Evolutionary conservation across 2,888 invertebrate species (phyloP).

Genomic region (Arge pagana): DNA sequence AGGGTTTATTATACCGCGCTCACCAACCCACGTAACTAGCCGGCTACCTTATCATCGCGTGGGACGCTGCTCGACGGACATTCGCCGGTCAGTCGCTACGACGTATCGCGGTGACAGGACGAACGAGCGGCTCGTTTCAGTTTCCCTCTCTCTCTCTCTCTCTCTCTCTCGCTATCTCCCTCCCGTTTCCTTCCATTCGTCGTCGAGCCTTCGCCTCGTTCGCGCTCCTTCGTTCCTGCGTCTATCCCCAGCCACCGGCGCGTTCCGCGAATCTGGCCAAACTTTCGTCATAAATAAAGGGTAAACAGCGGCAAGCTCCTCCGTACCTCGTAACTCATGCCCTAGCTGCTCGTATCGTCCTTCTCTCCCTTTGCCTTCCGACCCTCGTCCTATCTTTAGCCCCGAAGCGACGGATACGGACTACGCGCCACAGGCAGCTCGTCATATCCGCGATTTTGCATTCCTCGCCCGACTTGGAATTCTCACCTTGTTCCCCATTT

Average conservation of each 20-base stretch:
- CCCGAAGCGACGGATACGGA: not conserved
- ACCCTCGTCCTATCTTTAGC: not conserved
- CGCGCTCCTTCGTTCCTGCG: not conserved
- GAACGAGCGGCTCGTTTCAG: constrained; percentile 28
- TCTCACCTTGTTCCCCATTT: too few relatives aligned
- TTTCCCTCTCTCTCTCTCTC: not conserved
- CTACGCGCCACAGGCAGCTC: not conserved
- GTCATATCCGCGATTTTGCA: too few relatives aligned
- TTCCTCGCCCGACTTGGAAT: too few relatives aligned
- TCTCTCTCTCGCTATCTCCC: not conserved
- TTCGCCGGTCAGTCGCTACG: not conserved
- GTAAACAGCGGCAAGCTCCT: constrained; percentile 47
- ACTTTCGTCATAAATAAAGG: constrained; percentile 56
- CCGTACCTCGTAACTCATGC: constrained; percentile 42
- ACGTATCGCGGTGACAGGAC: constrained; percentile 13
- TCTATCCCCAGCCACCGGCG: constrained; percentile 30
- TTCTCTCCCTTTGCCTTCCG: not conserved
- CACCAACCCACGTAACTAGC: constrained; percentile 34
- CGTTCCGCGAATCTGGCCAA: constrained; percentile 51
- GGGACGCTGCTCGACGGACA: too few relatives aligned
- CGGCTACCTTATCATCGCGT: constrained; percentile 39
- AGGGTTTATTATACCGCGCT: too few relatives aligned
- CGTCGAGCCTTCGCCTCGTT: too few relatives aligned
- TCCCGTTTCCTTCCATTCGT: not conserved
- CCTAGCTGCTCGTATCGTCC: constrained; percentile 21